Percentiles rank a stretch among this genome's conserved stretches.
These are phyloP conservation scores for Pseudochaenichthys georgianus DNA, from an alignment of 2,797 vertebrate species.

Conservation along the genomic window DNA sequence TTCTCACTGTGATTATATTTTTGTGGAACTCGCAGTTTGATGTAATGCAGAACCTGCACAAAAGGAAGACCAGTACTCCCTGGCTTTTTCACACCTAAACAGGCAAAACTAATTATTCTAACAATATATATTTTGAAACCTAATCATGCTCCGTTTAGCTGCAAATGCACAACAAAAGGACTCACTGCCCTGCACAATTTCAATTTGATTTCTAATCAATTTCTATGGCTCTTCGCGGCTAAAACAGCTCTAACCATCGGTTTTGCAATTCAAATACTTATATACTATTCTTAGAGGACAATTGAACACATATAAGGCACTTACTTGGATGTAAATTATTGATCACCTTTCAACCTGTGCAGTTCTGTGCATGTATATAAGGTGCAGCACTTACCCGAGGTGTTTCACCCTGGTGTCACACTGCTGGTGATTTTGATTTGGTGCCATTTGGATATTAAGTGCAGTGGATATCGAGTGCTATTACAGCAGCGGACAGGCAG, in stretches of 20 bases:
- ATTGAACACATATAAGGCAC: slow-evolving; percentile 65
- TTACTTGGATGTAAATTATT: slow-evolving; percentile 74
- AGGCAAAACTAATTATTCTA: slow-evolving; percentile 35
- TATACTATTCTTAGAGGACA: slow-evolving; percentile 57
- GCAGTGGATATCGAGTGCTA: slow-evolving; percentile 72
- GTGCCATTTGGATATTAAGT: slow-evolving; percentile 79
- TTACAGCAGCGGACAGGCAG: slow-evolving; percentile 62
- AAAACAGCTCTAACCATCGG: slow-evolving; percentile 48
- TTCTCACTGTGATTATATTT: slow-evolving; percentile 40
- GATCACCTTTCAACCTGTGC: slow-evolving; percentile 55
- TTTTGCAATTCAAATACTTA: slow-evolving; percentile 47
- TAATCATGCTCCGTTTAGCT: slow-evolving; percentile 34
- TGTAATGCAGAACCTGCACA: slow-evolving; percentile 39
- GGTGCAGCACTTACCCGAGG: slow-evolving; percentile 53
- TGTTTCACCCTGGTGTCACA: slow-evolving; percentile 50
- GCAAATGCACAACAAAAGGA: slow-evolving; percentile 34
- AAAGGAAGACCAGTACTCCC: slow-evolving; percentile 25
- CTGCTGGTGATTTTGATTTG: slow-evolving; percentile 70
- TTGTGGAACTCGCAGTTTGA: slow-evolving; percentile 36
- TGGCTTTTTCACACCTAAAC: slow-evolving; percentile 33
- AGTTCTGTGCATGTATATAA: slow-evolving; percentile 70
- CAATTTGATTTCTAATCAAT: slow-evolving; percentile 55
- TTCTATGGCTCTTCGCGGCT: slow-evolving; percentile 52
- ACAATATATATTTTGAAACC: slow-evolving; percentile 32
- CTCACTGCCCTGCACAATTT: slow-evolving; percentile 27